Conservation (phyloP, 2,888 invertebrate genomes). For the Caenorhabditis sp. region DNA sequence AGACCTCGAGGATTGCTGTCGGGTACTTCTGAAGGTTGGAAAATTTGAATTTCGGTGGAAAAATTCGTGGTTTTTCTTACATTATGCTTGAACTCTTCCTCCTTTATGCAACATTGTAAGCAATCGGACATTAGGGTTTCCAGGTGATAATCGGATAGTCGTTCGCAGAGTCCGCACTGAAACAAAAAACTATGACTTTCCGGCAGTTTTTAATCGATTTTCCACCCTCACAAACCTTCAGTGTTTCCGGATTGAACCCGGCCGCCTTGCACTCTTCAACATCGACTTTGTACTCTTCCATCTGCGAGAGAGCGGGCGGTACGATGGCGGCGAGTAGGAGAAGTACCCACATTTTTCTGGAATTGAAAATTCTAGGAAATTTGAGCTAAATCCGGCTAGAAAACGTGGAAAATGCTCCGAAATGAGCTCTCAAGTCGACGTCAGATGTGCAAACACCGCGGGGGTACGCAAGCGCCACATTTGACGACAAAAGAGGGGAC, state of each 20-base stretch:
- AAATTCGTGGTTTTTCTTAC: constrained; percentile 62
- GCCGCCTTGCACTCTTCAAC: constrained; percentile 76
- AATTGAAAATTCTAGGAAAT: background rate
- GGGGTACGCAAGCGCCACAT: constrained; percentile 16
- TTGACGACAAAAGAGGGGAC: constrained; percentile 14
- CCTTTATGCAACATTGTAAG: constrained; percentile 78
- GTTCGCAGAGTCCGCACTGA: constrained; percentile 73
- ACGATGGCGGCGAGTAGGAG: constrained; percentile 11
- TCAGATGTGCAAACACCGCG: constrained; percentile 45
- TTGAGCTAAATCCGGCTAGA: background rate
- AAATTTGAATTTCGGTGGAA: constrained; percentile 56
- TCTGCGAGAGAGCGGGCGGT: constrained; percentile 11
- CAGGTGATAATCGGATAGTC: constrained; percentile 74
- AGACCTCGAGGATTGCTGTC: constrained; percentile 94
- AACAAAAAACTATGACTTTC: constrained; percentile 16
- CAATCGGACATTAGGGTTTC: constrained; percentile 80
- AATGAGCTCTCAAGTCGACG: constrained; percentile 49
- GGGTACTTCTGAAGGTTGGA: constrained; percentile 90
- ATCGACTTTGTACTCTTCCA: constrained; percentile 69
- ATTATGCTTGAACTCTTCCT: constrained; percentile 76
- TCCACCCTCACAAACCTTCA: constrained; percentile 67
- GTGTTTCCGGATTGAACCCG: constrained; percentile 75
- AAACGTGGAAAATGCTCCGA: constrained; percentile 35
- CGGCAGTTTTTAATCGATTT: background rate
- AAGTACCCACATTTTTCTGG: constrained; percentile 45